Percentiles rank a stretch among this genome's conserved stretches.
phyloP scores from a whole-genome alignment of 2,888 invertebrate species.

The Cephus rjabovi region DNA sequence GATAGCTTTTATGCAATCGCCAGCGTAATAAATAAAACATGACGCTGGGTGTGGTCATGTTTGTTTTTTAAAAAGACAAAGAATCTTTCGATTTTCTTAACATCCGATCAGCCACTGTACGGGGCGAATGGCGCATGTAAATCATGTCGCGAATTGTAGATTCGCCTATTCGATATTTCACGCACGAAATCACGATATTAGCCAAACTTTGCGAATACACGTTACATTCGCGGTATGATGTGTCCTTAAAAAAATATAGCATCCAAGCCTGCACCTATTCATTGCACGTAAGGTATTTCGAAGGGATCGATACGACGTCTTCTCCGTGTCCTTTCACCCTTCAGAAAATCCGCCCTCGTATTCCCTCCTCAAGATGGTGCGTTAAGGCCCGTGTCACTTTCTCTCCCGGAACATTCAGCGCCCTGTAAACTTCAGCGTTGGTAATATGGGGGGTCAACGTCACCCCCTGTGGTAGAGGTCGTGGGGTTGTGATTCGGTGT shows the following conservation, averaged over 20 bases:
- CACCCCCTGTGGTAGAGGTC: neutral
- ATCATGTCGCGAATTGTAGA: neutral
- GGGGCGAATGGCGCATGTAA: neutral
- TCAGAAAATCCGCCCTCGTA: neutral
- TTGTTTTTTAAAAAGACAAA: neutral
- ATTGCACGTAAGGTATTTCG: neutral
- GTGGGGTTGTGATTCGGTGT: neutral
- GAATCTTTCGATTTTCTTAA: neutral
- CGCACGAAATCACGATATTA: too few relatives aligned
- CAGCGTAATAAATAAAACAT: neutral
- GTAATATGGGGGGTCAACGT: neutral
- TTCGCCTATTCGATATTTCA: neutral
- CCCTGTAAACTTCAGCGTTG: neutral
- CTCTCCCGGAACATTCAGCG: neutral
- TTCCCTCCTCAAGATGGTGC: neutral
- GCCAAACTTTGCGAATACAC: too few relatives aligned
- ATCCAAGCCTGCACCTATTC: neutral
- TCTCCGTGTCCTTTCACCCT: neutral
- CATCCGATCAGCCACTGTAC: neutral
- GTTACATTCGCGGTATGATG: too few relatives aligned
- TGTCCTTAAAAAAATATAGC: too few relatives aligned
- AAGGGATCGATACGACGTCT: neutral
- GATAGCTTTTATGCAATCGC: neutral
- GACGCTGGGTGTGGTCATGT: neutral
- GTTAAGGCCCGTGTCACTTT: neutral